A percentile compares a stretch with the other conserved stretches of the same genome.
phyloP scores from a whole-genome alignment of 2,888 invertebrate genomes.

The Erynnis tages region DNA sequence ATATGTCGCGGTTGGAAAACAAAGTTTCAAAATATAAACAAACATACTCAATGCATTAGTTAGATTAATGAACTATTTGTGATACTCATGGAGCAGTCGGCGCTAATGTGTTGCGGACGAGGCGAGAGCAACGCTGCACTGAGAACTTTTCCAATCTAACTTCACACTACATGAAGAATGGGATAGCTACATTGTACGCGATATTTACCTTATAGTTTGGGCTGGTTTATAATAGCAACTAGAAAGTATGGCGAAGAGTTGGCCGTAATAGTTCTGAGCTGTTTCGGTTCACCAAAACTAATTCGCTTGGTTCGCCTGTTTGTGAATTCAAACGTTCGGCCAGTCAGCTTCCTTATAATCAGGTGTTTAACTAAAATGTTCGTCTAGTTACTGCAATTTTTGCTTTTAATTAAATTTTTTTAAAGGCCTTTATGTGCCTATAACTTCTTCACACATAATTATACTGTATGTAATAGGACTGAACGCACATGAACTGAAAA shows the following conservation, averaged over 20 bases:
- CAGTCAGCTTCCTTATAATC: no score
- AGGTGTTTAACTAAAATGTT: no score
- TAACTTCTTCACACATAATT: no score
- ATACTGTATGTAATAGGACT: no score
- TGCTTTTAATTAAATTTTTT: no score
- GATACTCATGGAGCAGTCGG: constrained; percentile 19
- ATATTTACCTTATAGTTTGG: constrained; percentile 14
- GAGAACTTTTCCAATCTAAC: constrained; percentile 74
- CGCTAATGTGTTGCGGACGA: constrained; percentile 47
- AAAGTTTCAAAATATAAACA: constrained; percentile 1
- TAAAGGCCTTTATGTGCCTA: no score
- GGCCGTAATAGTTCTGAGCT: neutral
- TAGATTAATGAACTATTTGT: constrained; percentile 27
- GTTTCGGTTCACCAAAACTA: no score
- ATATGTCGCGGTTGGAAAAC: no score
- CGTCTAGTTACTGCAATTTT: no score
- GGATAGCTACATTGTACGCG: constrained; percentile 14
- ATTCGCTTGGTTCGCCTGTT: no score
- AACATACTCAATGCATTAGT: constrained; percentile 17
- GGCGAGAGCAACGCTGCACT: constrained; percentile 56
- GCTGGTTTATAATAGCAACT: neutral
- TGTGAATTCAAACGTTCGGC: no score
- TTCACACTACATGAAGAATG: constrained; percentile 62
- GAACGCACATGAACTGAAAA: no score
- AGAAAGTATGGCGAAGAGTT: neutral